Evolutionary conservation across 2,888 invertebrate species (phyloP).

Genomic region (Anodontia alba): DNA sequence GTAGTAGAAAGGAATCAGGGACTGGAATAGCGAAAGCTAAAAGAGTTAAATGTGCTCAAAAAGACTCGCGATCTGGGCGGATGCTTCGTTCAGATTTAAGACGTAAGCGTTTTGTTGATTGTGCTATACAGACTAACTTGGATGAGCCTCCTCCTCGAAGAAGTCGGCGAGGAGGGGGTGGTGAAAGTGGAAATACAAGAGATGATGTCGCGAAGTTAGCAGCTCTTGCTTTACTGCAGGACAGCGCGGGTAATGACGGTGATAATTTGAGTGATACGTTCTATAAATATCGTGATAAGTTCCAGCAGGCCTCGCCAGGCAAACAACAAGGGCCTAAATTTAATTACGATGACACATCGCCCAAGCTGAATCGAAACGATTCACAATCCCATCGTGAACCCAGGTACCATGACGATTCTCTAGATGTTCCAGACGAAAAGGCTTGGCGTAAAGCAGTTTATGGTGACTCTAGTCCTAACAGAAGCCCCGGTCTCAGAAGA

Average conservation of each 20-base stretch:
- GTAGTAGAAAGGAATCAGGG: constrained; percentile 61
- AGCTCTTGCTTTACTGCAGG: constrained; percentile 61
- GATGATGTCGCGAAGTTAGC: constrained; percentile 65
- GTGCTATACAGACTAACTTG: constrained; percentile 74
- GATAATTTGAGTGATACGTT: constrained; percentile 64
- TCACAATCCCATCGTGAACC: not conserved
- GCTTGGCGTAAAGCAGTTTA: constrained; percentile 79
- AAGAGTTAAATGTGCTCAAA: constrained; percentile 69
- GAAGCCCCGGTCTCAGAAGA: constrained; percentile 43
- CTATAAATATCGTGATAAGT: constrained; percentile 74
- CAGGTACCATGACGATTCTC: constrained; percentile 53
- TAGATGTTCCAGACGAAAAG: constrained; percentile 74
- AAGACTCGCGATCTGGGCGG: constrained; percentile 61
- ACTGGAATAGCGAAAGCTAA: constrained; percentile 74
- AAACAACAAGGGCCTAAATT: constrained; percentile 35
- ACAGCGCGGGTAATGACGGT: constrained; percentile 43
- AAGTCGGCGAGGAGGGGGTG: constrained; percentile 51
- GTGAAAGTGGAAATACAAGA: constrained; percentile 57
- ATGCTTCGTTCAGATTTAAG: constrained; percentile 55
- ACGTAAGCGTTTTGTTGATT: constrained; percentile 68
- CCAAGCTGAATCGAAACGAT: constrained; percentile 29
- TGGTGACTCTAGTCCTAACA: constrained; percentile 66
- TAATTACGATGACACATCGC: constrained; percentile 46
- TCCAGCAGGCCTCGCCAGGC: constrained; percentile 55
- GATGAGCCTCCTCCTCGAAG: constrained; percentile 64